Conservation (phyloP, 2,113 vertebrate species). For the Notarius quadriscutis region DNA sequence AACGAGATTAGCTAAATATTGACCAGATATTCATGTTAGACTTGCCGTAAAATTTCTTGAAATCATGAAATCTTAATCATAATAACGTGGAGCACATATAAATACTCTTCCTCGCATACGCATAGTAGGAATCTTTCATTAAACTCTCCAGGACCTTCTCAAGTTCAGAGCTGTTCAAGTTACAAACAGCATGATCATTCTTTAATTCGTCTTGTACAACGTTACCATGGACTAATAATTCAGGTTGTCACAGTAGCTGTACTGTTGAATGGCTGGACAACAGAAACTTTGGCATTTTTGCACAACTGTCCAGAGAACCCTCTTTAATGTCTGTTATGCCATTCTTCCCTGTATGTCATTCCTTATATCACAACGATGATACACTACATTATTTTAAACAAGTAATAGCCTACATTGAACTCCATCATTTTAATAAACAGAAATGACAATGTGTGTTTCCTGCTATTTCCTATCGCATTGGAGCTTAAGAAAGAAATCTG, state of each 20-base stretch:
- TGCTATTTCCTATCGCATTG: background rate
- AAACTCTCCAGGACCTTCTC: background rate
- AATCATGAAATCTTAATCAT: background rate
- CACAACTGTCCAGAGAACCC: background rate
- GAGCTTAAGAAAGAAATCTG: slow-evolving; percentile 53
- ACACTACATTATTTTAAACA: background rate
- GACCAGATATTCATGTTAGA: background rate
- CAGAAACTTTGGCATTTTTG: background rate
- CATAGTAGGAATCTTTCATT: background rate
- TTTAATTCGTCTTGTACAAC: background rate
- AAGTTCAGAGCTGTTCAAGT: background rate
- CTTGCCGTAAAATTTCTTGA: background rate
- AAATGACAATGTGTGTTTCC: background rate
- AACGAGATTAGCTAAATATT: background rate
- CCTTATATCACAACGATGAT: background rate
- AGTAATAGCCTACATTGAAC: background rate
- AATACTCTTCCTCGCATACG: background rate
- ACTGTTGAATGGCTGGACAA: background rate
- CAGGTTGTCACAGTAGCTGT: background rate
- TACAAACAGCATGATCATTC: background rate
- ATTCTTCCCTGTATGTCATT: background rate
- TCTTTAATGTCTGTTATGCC: background rate
- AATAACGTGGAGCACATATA: background rate
- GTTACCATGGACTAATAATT: background rate
- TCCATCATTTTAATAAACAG: background rate